Evolutionary conservation across 2,113 vertebrate species (phyloP).

Genomic region (Dasypus novemcinctus): DNA sequence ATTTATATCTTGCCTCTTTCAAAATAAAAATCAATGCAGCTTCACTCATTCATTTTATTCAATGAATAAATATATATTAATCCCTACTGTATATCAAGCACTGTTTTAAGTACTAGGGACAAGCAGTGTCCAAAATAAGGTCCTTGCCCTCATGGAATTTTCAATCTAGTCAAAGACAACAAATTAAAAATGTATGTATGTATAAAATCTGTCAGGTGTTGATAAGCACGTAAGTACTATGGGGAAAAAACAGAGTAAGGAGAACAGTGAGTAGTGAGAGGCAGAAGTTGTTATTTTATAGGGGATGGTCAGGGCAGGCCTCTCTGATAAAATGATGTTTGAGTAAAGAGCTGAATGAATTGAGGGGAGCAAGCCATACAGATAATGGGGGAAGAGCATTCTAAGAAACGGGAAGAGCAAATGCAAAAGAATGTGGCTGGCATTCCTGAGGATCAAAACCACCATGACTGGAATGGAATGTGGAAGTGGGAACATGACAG

Average conservation of each 20-base stretch:
- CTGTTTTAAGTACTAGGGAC: neutral
- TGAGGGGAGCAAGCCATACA: neutral
- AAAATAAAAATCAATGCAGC: neutral
- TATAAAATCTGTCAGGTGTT: neutral
- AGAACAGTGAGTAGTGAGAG: neutral
- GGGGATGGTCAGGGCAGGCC: neutral
- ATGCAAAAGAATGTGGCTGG: neutral
- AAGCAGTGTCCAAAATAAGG: neutral
- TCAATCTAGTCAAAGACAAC: neutral
- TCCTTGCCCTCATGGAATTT: neutral
- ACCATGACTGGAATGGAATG: neutral
- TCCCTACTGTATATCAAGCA: neutral
- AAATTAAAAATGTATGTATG: neutral
- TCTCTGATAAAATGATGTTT: neutral
- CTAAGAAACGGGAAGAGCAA: neutral
- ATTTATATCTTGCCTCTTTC: neutral
- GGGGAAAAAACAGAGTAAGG: neutral
- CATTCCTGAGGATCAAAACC: neutral
- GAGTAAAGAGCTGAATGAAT: neutral
- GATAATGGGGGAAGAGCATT: neutral
- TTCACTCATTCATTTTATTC: neutral
- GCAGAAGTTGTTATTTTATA: neutral
- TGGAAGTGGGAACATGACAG: accelerated
- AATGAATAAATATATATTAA: neutral
- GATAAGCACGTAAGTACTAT: neutral